Percentiles rank a stretch among this genome's conserved stretches.
These are phyloP conservation scores for Eupithecia vulgata DNA, from an alignment of 2,888 invertebrate species.

Conservation along the genomic window DNA sequence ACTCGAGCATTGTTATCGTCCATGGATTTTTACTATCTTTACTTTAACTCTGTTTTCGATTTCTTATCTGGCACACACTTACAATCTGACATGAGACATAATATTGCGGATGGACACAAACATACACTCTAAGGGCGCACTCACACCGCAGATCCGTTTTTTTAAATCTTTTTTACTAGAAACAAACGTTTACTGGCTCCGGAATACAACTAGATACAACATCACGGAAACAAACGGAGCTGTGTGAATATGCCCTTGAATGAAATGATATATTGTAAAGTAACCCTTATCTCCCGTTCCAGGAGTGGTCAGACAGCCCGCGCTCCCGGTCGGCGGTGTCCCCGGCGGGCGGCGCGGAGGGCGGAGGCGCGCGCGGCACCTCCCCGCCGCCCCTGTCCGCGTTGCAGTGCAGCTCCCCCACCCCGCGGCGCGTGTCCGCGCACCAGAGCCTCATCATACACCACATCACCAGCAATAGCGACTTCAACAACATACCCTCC, in stretches of 20 bases:
- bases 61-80: background rate
- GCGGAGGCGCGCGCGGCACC: slow-evolving; percentile 43
- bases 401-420: slow-evolving; percentile 79
- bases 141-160: too few relatives aligned
- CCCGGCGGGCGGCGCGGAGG: slow-evolving; percentile 13
- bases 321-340: background rate
- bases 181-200: too few relatives aligned
- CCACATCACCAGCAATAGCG: slow-evolving; percentile 79
- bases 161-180: too few relatives aligned
- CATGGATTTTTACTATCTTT: background rate
- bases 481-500: slow-evolving; percentile 79
- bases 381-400: slow-evolving; percentile 76
- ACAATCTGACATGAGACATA: background rate
- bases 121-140: too few relatives aligned
- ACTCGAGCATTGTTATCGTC: background rate
- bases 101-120: background rate
- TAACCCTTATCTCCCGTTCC: slow-evolving; percentile 16
- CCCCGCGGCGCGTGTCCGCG: slow-evolving; percentile 78
- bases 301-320: slow-evolving; percentile 68
- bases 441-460: slow-evolving; percentile 80
- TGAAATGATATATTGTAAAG: background rate
- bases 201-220: too few relatives aligned
- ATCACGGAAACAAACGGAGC: too few relatives aligned
- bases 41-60: background rate
- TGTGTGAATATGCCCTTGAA: too few relatives aligned